These are phyloP conservation scores for Ostrea edulis DNA, from an alignment of 1,140 invertebrate species.

Conservation along the genomic window DNA sequence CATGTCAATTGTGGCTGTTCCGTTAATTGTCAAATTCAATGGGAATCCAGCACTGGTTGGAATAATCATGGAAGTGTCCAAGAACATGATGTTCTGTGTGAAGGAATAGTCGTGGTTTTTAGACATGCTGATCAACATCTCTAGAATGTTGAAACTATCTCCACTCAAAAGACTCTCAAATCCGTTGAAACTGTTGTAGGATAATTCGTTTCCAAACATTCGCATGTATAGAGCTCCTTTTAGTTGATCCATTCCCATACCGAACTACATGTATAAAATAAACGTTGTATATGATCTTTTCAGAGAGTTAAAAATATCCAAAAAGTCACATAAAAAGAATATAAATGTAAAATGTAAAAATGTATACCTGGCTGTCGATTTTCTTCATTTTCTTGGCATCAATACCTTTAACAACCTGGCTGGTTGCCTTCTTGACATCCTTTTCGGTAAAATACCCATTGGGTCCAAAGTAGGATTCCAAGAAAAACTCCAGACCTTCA, in stretches of 20 bases:
- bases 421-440: constrained; percentile 52
- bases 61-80: constrained; percentile 91
- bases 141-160: constrained; percentile 77
- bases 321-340: background rate
- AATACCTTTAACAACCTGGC: constrained; percentile 52
- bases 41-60: constrained; percentile 92
- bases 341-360: background rate
- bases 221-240: constrained; percentile 76
- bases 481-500: constrained; percentile 90
- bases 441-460: constrained; percentile 67
- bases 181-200: constrained; percentile 77
- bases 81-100: constrained; percentile 84
- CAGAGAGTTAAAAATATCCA: too few species aligned
- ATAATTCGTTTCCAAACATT: constrained; percentile 78
- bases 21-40: constrained; percentile 89
- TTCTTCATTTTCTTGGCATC: constrained; percentile 57
- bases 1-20: constrained; percentile 90
- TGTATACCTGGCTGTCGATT: constrained; percentile 57
- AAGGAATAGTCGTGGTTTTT: constrained; percentile 77
- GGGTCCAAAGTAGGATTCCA: constrained; percentile 89
- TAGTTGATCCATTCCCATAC: constrained; percentile 66
- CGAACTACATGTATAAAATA: constrained; percentile 50
- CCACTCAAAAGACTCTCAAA: constrained; percentile 50
- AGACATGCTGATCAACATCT: constrained; percentile 78
- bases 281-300: background rate